These are phyloP conservation scores for Indicator indicator DNA, from an alignment of 2,113 vertebrate genomes.

Conservation along the genomic window DNA sequence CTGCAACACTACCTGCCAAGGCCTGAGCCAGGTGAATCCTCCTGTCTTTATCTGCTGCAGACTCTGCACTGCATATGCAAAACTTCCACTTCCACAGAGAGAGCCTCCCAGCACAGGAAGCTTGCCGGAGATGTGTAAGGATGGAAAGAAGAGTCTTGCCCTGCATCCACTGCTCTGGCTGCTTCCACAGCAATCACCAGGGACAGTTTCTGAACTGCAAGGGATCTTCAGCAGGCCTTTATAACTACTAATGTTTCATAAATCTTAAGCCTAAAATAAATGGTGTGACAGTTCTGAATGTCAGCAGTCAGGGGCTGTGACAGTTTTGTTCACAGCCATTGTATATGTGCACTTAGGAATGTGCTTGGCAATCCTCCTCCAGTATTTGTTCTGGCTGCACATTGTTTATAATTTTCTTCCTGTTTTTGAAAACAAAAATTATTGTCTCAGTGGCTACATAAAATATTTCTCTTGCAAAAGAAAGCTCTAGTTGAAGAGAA, in stretches of 20 bases:
- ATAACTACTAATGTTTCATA: constrained; percentile 13
- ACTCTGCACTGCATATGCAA: background rate
- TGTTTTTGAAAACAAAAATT: constrained; percentile 63
- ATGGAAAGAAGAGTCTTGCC: background rate
- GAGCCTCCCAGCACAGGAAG: background rate
- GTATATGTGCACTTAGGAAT: background rate
- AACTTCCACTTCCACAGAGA: background rate
- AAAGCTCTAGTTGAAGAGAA: background rate
- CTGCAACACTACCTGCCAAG: background rate
- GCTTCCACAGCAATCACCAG: background rate
- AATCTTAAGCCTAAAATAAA: constrained; percentile 34
- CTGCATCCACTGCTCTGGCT: background rate
- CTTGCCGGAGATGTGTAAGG: background rate
- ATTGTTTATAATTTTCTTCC: constrained; percentile 67
- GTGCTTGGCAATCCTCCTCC: constrained; percentile 24
- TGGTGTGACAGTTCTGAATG: background rate
- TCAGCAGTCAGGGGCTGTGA: background rate
- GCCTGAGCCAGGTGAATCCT: accelerated
- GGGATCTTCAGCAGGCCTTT: background rate
- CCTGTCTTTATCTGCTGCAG: background rate
- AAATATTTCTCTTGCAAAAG: constrained; percentile 50
- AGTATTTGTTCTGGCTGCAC: constrained; percentile 20
- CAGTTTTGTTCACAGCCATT: background rate
- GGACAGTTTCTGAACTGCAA: background rate
- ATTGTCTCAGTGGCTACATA: constrained; percentile 34